These are phyloP conservation scores for Gulo gulo DNA, from an alignment of 2,113 vertebrate genomes.

Conservation along the genomic window DNA sequence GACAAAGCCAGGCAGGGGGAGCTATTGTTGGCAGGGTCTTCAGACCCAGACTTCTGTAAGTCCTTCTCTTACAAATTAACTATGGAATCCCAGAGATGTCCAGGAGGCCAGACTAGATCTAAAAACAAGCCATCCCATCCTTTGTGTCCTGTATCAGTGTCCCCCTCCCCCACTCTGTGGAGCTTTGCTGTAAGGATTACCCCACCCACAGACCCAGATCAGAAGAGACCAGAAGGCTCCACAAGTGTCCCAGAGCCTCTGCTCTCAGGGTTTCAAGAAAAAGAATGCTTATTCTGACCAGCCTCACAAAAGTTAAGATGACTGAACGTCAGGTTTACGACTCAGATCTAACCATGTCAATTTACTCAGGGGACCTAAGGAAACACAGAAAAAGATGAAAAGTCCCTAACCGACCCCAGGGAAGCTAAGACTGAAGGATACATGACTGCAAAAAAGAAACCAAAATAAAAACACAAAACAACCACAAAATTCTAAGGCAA, in stretches of 20 bases:
- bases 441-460: background rate
- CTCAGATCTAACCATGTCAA: background rate
- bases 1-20: background rate
- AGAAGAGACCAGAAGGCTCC: background rate
- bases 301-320: background rate
- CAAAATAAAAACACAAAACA: background rate
- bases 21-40: background rate
- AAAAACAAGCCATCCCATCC: background rate
- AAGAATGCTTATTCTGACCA: background rate
- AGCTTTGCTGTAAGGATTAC: background rate
- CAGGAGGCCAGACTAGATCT: background rate
- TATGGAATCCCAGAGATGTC: background rate
- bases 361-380: background rate
- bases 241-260: background rate
- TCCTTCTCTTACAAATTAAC: background rate
- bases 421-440: background rate
- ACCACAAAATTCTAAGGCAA: background rate
- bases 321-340: background rate
- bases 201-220: background rate
- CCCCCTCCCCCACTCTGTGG: too few species aligned
- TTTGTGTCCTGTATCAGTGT: background rate
- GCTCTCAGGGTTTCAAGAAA: background rate
- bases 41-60: background rate
- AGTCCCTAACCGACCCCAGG: background rate
- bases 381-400: background rate